Evolutionary conservation across 2,888 invertebrate genomes (phyloP).

Genomic region (Chromoteleia sp.): DNA sequence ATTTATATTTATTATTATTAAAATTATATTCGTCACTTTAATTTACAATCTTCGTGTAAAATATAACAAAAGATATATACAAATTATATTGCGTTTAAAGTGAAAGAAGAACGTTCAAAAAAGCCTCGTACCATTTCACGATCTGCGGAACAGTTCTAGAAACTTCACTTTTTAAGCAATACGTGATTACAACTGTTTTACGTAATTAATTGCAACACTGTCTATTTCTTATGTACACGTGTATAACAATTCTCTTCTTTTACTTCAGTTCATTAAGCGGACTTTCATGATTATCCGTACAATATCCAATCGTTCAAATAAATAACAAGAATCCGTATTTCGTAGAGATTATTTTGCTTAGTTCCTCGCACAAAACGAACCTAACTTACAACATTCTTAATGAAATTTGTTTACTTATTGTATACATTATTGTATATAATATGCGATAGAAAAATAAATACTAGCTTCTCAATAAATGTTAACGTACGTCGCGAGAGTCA

Average conservation of each 20-base stretch:
- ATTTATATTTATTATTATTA: neutral
- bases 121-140: too few relatives aligned
- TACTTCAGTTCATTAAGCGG: neutral
- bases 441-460: constrained; percentile 64
- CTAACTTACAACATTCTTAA: constrained; percentile 31
- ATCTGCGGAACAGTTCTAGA: too few relatives aligned
- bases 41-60: too few relatives aligned
- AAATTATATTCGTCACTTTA: too few relatives aligned
- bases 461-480: constrained; percentile 58
- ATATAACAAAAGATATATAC: too few relatives aligned
- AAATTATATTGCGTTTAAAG: too few relatives aligned
- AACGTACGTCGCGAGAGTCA: constrained; percentile 36
- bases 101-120: too few relatives aligned
- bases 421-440: constrained; percentile 56
- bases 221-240: constrained; percentile 18
- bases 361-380: constrained; percentile 20
- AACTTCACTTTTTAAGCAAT: neutral
- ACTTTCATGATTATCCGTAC: constrained; percentile 8
- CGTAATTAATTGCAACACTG: neutral
- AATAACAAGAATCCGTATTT: constrained; percentile 17
- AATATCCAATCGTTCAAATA: constrained; percentile 20
- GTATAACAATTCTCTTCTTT: constrained; percentile 16
- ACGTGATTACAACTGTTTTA: neutral
- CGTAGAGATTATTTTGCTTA: constrained; percentile 1
- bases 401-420: constrained; percentile 36